Conservation (phyloP, 92 coral and sea anemone species). For the Zoanthus solanderi region DNA sequence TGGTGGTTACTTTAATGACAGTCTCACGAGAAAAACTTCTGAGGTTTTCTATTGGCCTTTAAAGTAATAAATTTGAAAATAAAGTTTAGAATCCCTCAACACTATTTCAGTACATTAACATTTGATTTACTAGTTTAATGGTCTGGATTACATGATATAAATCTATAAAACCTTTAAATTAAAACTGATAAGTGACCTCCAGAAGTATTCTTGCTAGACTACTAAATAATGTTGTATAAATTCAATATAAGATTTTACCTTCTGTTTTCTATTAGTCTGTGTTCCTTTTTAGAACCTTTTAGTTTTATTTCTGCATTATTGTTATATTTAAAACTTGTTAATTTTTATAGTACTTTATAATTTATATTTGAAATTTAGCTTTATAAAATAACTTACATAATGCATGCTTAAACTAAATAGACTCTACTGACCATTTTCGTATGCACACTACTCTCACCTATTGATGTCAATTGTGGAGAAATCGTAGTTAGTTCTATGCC, state of each 20-base stretch:
- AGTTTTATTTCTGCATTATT: too few relatives aligned
- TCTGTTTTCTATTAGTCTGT: not conserved
- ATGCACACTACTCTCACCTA: conserved; percentile 12
- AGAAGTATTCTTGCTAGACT: not conserved
- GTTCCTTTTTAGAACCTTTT: too few relatives aligned
- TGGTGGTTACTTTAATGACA: conserved; percentile 51
- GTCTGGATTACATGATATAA: not conserved
- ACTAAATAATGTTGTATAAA: not conserved
- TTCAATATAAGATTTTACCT: not conserved
- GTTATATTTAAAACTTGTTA: too few relatives aligned
- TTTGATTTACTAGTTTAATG: not conserved
- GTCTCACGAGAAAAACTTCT: conserved; percentile 64
- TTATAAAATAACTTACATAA: not conserved
- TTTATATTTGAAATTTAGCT: too few relatives aligned
- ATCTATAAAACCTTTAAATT: not conserved
- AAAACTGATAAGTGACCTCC: too few relatives aligned
- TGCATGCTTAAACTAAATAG: not conserved
- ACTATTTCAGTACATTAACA: not conserved
- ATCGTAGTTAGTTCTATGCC: conserved; percentile 39
- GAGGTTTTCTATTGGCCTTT: conserved; percentile 32
- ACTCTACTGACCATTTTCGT: not conserved
- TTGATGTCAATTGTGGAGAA: conserved; percentile 49
- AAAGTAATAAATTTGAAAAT: not conserved
- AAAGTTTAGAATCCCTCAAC: not conserved
- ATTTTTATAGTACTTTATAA: too few relatives aligned